Conservation (phyloP, 2,113 vertebrate genomes). For the Anarhynchus alexandrinus region DNA sequence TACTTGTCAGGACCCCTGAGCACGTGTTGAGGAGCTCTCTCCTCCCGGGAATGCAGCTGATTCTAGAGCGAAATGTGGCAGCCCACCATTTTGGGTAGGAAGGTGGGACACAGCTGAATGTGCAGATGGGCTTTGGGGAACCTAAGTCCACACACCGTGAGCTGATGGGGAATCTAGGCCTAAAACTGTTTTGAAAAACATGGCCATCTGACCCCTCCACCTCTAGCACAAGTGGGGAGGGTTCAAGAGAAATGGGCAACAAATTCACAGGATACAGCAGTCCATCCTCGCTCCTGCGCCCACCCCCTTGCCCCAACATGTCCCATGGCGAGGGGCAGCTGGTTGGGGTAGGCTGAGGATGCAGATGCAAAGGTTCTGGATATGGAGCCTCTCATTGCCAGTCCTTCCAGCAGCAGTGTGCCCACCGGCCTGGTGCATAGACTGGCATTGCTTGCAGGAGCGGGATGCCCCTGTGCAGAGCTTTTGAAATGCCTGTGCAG, state of each 20-base stretch:
- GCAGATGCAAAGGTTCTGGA: neutral
- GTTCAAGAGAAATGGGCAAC: neutral
- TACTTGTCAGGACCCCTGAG: neutral
- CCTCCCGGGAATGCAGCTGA: neutral
- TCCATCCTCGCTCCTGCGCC: fast-evolving
- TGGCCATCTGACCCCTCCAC: neutral
- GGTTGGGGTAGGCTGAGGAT: fast-evolving
- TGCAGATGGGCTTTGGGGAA: neutral
- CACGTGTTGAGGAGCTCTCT: neutral
- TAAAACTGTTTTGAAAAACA: neutral
- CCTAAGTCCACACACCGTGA: fast-evolving
- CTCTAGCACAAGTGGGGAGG: neutral
- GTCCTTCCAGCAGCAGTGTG: neutral
- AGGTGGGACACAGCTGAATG: neutral
- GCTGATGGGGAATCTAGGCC: neutral
- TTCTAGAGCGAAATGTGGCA: neutral
- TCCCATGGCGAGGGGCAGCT: fast-evolving
- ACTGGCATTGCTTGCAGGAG: neutral
- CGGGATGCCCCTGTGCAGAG: neutral
- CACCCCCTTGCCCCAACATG: neutral
- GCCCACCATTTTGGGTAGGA: neutral
- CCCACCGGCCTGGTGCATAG: fast-evolving
- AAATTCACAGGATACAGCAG: fast-evolving
- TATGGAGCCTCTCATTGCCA: fast-evolving
- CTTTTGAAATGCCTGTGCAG: neutral